Conservation (phyloP, 2,888 invertebrate species). For the Drosophila formosana region DNA sequence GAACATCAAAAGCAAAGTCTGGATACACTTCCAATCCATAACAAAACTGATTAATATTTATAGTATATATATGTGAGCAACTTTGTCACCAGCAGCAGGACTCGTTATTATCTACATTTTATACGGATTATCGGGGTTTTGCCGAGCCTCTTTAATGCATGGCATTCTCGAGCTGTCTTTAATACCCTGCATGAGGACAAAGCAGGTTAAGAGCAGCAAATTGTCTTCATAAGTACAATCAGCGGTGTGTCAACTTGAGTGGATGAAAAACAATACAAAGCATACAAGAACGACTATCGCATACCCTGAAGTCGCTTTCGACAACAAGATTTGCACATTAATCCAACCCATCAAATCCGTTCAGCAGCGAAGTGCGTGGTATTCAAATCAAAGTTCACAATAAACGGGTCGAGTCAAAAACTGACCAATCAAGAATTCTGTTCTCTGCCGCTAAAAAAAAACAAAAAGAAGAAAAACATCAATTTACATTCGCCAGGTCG, state of each 20-base stretch:
- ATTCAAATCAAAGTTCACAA: not conserved
- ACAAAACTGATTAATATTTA: too few relatives aligned
- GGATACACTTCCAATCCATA: too few relatives aligned
- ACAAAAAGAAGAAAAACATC: not conserved
- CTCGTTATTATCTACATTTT: too few relatives aligned
- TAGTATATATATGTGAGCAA: too few relatives aligned
- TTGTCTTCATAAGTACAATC: constrained; percentile 3
- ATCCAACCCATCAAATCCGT: not conserved
- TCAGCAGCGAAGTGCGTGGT: not conserved
- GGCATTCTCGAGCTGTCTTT: not conserved
- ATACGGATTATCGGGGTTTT: not conserved
- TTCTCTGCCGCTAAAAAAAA: constrained; percentile 23
- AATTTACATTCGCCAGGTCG: constrained; percentile 18
- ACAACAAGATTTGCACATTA: not conserved
- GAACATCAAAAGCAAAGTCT: too few relatives aligned
- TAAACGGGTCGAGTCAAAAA: constrained; percentile 25
- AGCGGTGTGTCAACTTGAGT: too few relatives aligned
- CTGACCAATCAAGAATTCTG: constrained; percentile 23
- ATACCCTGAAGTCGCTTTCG: not conserved
- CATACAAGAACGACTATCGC: not conserved
- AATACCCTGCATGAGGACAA: not conserved
- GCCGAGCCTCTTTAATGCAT: not conserved
- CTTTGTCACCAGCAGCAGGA: too few relatives aligned
- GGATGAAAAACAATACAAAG: not conserved
- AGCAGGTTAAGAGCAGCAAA: constrained; percentile 4